Conservation (phyloP, 2,113 vertebrate genomes). For the Myxocyprinus asiaticus region DNA sequence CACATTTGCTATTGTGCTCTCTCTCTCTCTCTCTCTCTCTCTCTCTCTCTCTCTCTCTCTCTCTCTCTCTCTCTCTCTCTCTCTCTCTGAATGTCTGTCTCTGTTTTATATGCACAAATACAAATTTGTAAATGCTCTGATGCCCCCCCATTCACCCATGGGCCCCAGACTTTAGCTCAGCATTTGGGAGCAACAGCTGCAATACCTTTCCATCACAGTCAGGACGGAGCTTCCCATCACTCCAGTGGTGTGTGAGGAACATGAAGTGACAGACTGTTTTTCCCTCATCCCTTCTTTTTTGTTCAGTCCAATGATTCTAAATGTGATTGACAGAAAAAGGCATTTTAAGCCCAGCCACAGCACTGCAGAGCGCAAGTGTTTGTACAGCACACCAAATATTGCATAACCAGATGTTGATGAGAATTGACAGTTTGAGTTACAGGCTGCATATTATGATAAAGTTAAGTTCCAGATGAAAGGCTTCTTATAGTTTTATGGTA, state of each 20-base stretch:
- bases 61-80: background rate
- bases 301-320: constrained; percentile 43
- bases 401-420: constrained; percentile 37
- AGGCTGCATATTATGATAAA: constrained; percentile 17
- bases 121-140: background rate
- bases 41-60: too few species aligned
- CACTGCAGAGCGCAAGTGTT: constrained; percentile 23
- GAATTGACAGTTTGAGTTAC: constrained; percentile 45
- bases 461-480: background rate
- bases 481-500: background rate
- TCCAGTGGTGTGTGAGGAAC: constrained; percentile 50
- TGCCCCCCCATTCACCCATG: background rate
- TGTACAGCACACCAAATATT: constrained; percentile 44
- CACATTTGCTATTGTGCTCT: too few species aligned
- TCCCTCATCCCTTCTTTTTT: constrained; percentile 11
- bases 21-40: too few species aligned
- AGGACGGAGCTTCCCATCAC: constrained; percentile 39
- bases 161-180: background rate
- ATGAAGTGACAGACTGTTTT: constrained; percentile 47
- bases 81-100: background rate
- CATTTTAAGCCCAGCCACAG: constrained; percentile 39
- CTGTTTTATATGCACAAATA: background rate
- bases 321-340: constrained; percentile 54
- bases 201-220: constrained; percentile 32
- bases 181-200: constrained; percentile 34